Conservation (phyloP, 1,140 invertebrate species). For the Pissodes strobi region DNA sequence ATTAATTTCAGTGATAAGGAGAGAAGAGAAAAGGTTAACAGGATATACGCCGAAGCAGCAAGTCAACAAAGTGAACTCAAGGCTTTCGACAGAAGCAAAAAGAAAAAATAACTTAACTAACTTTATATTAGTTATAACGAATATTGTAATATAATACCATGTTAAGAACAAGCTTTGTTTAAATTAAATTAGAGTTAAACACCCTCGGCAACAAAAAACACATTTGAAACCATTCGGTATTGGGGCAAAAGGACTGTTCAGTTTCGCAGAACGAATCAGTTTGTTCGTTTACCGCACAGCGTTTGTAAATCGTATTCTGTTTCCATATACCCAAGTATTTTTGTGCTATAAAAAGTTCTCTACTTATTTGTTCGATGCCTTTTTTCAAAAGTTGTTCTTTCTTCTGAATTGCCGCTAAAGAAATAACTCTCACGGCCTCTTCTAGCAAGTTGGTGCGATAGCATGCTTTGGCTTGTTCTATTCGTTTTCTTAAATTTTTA, state of each 20-base stretch:
- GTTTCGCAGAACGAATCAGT: not conserved
- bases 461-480: slow-evolving; percentile 29
- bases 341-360: slow-evolving; percentile 30
- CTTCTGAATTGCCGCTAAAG: slow-evolving; percentile 22
- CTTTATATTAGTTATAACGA: slow-evolving; percentile 5
- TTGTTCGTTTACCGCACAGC: not conserved
- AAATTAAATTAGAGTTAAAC: slow-evolving; percentile 1
- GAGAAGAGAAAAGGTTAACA: slow-evolving; percentile 83
- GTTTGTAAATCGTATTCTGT: slow-evolving; percentile 23
- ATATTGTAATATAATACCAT: not conserved
- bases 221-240: slow-evolving; percentile 18
- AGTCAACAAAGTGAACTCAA: slow-evolving; percentile 84
- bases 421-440: slow-evolving; percentile 30
- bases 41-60: slow-evolving; percentile 77
- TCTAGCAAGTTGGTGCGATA: slow-evolving; percentile 27
- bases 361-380: not conserved
- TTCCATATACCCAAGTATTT: slow-evolving; percentile 45
- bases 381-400: slow-evolving; percentile 19
- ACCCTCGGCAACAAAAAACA: slow-evolving; percentile 24
- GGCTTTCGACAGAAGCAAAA: slow-evolving; percentile 67
- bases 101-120: slow-evolving; percentile 51
- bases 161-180: not conserved
- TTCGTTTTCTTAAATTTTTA: slow-evolving; percentile 22
- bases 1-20: slow-evolving; percentile 69
- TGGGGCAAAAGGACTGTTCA: not conserved